phyloP scores from a whole-genome alignment of 2,888 invertebrate species.

The Bhutanitis thaidina region DNA sequence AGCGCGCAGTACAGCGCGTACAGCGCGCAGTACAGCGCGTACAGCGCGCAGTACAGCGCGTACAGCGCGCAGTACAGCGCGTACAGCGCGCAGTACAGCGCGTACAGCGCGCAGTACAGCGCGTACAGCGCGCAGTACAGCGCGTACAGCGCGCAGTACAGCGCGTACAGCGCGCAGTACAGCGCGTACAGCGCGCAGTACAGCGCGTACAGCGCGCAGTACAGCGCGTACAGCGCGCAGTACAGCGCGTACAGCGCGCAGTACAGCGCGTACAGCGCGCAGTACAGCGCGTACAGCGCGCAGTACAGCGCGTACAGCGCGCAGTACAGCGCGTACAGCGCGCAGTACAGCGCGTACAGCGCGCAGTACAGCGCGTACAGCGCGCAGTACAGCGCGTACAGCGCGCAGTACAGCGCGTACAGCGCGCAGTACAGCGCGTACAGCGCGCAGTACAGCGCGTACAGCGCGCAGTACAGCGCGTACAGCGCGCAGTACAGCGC shows the following conservation, averaged over 20 bases:
- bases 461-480: conserved; percentile 61
- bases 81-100: too few species aligned
- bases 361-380: too few species aligned
- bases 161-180: conserved; percentile 40
- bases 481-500: conserved; percentile 62
- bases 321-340: too few species aligned
- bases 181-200: conserved; percentile 55
- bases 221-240: conserved; percentile 63
- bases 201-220: conserved; percentile 58
- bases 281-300: too few species aligned
- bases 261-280: too few species aligned
- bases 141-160: too few species aligned
- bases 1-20: conserved; percentile 66
- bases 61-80: too few species aligned
- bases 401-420: conserved; percentile 46
- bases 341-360: too few species aligned
- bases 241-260: conserved; percentile 71
- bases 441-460: conserved; percentile 61
- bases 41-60: too few species aligned
- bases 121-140: too few species aligned
- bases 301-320: too few species aligned
- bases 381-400: conserved; percentile 24
- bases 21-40: conserved; percentile 54
- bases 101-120: too few species aligned
- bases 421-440: conserved; percentile 59